Percentiles rank a stretch among this genome's conserved stretches.
Conservation (phyloP, 2,113 vertebrate genomes). For the Ictidomys tridecemlineatus region DNA sequence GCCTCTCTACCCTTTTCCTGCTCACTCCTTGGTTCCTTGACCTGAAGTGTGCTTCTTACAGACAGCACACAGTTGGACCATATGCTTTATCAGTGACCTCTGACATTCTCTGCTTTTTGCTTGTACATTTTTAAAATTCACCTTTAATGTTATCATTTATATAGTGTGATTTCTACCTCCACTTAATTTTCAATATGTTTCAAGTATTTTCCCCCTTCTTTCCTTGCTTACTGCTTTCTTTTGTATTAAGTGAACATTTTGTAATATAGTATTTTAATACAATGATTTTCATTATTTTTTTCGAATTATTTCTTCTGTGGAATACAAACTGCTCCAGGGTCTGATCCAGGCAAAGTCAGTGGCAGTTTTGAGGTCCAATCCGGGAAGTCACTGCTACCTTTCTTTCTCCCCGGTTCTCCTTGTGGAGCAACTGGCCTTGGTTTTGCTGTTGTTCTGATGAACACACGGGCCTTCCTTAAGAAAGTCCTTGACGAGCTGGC, state of each 20-base stretch:
- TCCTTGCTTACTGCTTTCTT: not conserved
- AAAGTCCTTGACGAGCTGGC: not conserved
- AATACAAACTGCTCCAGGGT: not conserved
- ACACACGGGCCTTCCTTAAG: not conserved
- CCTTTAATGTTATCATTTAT: not conserved
- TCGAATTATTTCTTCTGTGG: too few species aligned
- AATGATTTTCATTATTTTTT: not conserved
- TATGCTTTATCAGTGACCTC: not conserved
- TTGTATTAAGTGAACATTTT: slow-evolving; percentile 17
- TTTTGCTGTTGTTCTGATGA: not conserved
- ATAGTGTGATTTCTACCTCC: not conserved
- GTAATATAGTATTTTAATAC: not conserved
- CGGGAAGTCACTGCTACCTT: not conserved
- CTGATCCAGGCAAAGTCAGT: not conserved
- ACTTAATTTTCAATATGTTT: not conserved
- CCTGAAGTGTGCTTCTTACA: not conserved
- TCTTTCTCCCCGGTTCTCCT: not conserved
- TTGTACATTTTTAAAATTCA: not conserved
- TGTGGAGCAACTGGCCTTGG: not conserved
- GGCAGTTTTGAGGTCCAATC: not conserved
- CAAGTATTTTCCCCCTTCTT: not conserved
- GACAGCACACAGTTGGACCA: not conserved
- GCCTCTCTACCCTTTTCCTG: not conserved
- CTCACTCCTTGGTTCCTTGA: not conserved
- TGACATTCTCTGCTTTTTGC: not conserved